A percentile compares a stretch with the other conserved stretches of the same genome.
Evolutionary conservation across 2,797 vertebrate species (phyloP).

Genomic region (Paedocypris micromegethes): DNA sequence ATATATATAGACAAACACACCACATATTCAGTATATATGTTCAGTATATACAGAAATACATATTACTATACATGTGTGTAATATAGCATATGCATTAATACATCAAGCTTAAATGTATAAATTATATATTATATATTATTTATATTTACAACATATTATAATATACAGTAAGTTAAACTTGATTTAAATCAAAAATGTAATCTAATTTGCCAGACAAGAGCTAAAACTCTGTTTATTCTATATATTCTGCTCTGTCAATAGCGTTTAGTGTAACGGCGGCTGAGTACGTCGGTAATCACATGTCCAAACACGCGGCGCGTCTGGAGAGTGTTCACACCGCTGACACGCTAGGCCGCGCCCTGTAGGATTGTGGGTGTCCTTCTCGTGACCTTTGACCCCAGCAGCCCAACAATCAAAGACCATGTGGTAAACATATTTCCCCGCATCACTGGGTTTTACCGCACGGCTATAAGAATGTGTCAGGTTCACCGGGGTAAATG

Average conservation of each 20-base stretch:
- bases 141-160: no score
- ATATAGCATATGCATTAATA: not conserved
- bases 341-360: constrained; percentile 13
- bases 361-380: constrained; percentile 34
- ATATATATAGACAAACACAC: constrained; percentile 19
- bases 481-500: constrained; percentile 61
- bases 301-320: not conserved
- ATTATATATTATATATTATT: no score
- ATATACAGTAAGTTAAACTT: no score
- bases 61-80: not conserved
- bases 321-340: constrained; percentile 41
- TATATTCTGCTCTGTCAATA: not conserved
- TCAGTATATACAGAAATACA: not conserved
- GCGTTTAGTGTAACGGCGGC: constrained; percentile 1
- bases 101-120: not conserved
- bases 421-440: constrained; percentile 78
- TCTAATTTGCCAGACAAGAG: no score
- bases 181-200: no score
- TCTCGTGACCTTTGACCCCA: constrained; percentile 31
- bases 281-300: not conserved
- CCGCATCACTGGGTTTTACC: constrained; percentile 70
- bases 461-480: constrained; percentile 65
- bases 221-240: no score
- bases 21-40: not conserved
- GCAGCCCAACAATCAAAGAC: constrained; percentile 63